Evolutionary conservation across 2,888 invertebrate genomes (phyloP).

Genomic region (Drosophila atripex): DNA sequence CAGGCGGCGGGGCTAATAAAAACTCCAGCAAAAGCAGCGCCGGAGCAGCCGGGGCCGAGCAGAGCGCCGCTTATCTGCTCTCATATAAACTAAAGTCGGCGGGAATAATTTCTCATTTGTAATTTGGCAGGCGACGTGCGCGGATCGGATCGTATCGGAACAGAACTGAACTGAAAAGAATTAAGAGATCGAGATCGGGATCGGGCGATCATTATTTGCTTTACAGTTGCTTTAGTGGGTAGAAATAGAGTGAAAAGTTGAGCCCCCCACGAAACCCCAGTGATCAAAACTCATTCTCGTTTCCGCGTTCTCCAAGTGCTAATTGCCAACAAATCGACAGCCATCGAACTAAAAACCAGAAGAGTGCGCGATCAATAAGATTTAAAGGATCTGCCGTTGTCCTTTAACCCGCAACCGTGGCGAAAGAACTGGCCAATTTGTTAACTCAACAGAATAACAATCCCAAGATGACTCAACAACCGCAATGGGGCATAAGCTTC

Average conservation of each 20-base stretch:
- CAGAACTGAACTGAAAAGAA: constrained; percentile 21
- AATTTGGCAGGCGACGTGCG: constrained; percentile 75
- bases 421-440: constrained; percentile 67
- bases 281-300: constrained; percentile 25
- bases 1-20: constrained; percentile 18
- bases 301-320: constrained; percentile 30
- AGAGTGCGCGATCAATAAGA: constrained; percentile 15
- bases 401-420: constrained; percentile 57
- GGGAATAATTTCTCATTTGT: constrained; percentile 81
- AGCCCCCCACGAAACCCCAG: constrained; percentile 41
- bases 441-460: constrained; percentile 59
- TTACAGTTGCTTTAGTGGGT: constrained; percentile 21
- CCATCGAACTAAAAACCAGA: neutral
- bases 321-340: constrained; percentile 5
- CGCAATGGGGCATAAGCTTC: constrained; percentile 81
- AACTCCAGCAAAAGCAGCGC: constrained; percentile 44
- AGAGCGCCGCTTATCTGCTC: constrained; percentile 70
- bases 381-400: constrained; percentile 11
- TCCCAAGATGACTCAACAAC: constrained; percentile 80
- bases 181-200: constrained; percentile 31
- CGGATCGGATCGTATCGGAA: constrained; percentile 51
- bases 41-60: constrained; percentile 21
- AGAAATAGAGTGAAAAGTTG: constrained; percentile 27
- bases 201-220: constrained; percentile 35
- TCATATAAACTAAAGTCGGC: constrained; percentile 81